Conservation (phyloP, 2,797 vertebrate genomes). For the Ciconia nigra region DNA sequence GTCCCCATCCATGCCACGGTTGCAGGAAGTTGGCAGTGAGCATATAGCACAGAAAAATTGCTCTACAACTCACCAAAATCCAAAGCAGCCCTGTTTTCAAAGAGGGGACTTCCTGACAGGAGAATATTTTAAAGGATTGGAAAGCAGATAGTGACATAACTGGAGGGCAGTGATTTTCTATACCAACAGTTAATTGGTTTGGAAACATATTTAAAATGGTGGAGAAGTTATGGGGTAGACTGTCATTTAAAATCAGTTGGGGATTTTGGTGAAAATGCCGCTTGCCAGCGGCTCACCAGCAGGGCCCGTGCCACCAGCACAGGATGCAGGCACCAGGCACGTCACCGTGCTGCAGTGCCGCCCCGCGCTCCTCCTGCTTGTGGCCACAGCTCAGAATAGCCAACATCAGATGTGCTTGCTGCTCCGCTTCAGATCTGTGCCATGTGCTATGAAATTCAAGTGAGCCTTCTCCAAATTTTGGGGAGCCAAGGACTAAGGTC, state of each 20-base stretch:
- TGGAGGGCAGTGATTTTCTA: neutral
- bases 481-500: neutral
- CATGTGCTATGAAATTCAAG: rapidly evolving
- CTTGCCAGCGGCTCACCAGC: neutral
- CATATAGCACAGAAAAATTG: neutral
- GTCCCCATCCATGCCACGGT: neutral
- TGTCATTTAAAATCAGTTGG: neutral
- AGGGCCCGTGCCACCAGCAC: neutral
- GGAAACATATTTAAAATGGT: neutral
- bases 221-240: neutral
- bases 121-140: neutral
- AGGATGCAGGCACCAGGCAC: neutral
- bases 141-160: neutral
- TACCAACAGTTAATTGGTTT: neutral
- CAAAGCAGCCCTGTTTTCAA: neutral
- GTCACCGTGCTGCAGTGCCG: rapidly evolving
- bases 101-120: neutral
- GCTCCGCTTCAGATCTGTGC: neutral
- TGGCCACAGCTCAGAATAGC: neutral
- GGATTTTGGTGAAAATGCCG: neutral
- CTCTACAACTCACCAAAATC: neutral
- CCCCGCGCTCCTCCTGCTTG: neutral
- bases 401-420: neutral
- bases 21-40: neutral
- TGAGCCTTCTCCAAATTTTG: neutral